Evolutionary conservation across 2,113 vertebrate species (phyloP).

Genomic region (Oncorhynchus tshawytscha): DNA sequence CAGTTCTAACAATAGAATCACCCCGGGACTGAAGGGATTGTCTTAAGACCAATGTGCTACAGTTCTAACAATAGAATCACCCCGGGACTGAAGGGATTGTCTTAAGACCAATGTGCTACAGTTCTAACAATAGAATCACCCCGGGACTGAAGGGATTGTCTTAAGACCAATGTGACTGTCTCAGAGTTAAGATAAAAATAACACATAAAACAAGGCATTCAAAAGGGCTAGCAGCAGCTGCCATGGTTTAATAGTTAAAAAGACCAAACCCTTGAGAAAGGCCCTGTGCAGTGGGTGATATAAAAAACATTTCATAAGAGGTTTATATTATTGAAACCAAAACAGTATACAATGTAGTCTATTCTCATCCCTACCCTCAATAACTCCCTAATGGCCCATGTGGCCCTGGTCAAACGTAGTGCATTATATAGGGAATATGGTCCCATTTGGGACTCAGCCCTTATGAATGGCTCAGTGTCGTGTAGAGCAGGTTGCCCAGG

Average conservation of each 20-base stretch:
- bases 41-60: not conserved
- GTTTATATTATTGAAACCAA: slow-evolving; percentile 61
- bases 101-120: slow-evolving; percentile 6
- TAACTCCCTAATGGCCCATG: not conserved
- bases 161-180: not conserved
- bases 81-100: not conserved
- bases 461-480: slow-evolving; percentile 32
- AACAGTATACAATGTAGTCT: slow-evolving; percentile 30
- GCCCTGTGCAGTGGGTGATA: slow-evolving; percentile 35
- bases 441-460: not conserved
- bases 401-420: too few relatives aligned
- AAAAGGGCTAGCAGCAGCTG: slow-evolving; percentile 32
- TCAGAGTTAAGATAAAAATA: not conserved
- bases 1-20: slow-evolving; percentile 22
- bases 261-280: slow-evolving; percentile 14
- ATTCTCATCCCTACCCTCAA: slow-evolving; percentile 21
- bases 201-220: slow-evolving; percentile 16
- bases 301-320: slow-evolving; percentile 56
- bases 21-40: not conserved
- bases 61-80: slow-evolving; percentile 22
- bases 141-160: not conserved
- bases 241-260: not conserved
- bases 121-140: slow-evolving; percentile 21
- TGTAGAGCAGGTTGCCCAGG: too few relatives aligned
- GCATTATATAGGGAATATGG: too few relatives aligned